phyloP scores from a whole-genome alignment of 2,888 invertebrate species.

The Diarsia rubi region DNA sequence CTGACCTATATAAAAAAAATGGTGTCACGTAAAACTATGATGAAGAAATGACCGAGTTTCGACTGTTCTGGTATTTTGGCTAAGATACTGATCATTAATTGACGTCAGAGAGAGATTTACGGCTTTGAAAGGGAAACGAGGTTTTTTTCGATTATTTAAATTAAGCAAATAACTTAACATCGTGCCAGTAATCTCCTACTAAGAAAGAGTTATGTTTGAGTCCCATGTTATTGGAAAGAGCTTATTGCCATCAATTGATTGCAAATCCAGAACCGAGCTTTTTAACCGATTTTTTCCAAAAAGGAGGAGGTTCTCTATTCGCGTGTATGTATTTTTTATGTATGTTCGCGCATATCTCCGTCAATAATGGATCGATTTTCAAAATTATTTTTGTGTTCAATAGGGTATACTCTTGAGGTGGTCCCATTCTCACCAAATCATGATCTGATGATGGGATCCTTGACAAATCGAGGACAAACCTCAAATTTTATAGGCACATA shows the following conservation, averaged over 20 bases:
- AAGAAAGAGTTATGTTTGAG: background rate
- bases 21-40: conserved; percentile 23
- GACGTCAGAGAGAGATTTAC: conserved; percentile 36
- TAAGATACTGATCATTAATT: conserved; percentile 47
- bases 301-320: too few relatives aligned
- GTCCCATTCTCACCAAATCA: too few relatives aligned
- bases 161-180: background rate
- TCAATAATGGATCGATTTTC: too few relatives aligned
- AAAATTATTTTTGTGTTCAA: too few relatives aligned
- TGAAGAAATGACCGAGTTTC: conserved; percentile 21
- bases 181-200: background rate
- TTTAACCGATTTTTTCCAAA: too few relatives aligned
- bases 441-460: too few relatives aligned
- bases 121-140: conserved; percentile 5
- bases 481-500: too few relatives aligned
- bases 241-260: background rate
- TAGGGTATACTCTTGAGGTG: too few relatives aligned
- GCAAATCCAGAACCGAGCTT: background rate
- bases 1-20: conserved; percentile 24
- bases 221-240: background rate
- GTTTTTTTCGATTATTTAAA: background rate
- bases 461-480: too few relatives aligned
- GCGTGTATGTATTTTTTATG: too few relatives aligned
- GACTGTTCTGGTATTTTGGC: conserved; percentile 34
- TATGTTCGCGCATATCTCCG: too few relatives aligned